Conservation (phyloP, 2,113 vertebrate genomes). For the Sturnus vulgaris region DNA sequence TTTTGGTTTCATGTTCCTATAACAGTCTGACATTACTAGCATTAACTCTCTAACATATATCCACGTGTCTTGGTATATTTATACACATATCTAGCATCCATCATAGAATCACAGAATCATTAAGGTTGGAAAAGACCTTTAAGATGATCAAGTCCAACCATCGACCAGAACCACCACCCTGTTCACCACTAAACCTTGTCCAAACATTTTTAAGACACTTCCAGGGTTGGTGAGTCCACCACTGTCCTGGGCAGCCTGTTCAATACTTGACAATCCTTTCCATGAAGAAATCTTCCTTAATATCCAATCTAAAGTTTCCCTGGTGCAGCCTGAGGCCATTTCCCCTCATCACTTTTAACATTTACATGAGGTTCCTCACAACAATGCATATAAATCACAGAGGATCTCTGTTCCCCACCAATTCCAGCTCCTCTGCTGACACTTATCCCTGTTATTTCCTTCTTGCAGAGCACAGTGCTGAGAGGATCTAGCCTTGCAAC, state of each 20-base stretch:
- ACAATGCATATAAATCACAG: fast-evolving
- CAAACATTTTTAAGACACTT: background rate
- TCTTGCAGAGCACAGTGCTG: background rate
- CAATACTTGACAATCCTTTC: background rate
- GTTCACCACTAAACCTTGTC: background rate
- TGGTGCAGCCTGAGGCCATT: background rate
- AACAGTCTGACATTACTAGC: background rate
- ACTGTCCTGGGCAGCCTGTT: background rate
- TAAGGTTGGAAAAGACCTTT: background rate
- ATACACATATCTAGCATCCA: background rate
- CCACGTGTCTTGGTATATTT: fast-evolving
- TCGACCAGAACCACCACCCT: background rate
- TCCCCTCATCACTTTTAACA: background rate
- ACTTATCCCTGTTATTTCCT: background rate
- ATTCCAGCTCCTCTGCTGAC: fast-evolving
- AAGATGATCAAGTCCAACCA: too few species aligned
- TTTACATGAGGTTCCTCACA: background rate
- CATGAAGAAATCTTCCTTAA: background rate
- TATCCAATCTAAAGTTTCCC: background rate
- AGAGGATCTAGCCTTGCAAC: background rate
- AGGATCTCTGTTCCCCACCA: background rate
- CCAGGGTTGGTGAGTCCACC: too few species aligned
- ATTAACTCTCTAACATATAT: background rate
- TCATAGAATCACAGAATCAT: too few species aligned
- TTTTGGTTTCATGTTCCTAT: background rate